Conservation (phyloP, 2,888 invertebrate species). For the Nomada ruficornis region DNA sequence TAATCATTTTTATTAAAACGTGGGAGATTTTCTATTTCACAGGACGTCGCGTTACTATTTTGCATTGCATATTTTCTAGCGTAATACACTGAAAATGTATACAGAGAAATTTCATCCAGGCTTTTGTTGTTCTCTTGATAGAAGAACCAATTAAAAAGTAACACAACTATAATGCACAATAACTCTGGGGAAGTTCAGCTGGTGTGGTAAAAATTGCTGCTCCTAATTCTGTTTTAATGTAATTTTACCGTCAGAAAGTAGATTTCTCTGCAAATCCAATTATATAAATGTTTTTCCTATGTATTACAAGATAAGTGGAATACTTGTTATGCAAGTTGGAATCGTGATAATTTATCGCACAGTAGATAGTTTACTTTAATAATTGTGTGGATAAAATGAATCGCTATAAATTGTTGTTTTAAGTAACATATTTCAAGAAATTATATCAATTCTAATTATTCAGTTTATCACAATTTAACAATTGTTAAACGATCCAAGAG, state of each 20-base stretch:
- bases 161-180: background rate
- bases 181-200: background rate
- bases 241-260: slow-evolving; percentile 2
- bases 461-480: too few species aligned
- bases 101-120: background rate
- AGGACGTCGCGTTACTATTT: too few species aligned
- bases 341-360: background rate
- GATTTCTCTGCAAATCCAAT: background rate
- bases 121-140: background rate
- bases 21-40: too few species aligned
- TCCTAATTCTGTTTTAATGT: background rate
- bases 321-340: background rate
- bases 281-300: background rate
- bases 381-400: background rate
- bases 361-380: background rate
- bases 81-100: background rate
- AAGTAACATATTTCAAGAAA: background rate
- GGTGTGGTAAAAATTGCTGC: background rate
- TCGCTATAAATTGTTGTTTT: background rate
- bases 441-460: too few species aligned
- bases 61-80: background rate
- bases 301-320: slow-evolving; percentile 3
- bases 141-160: background rate
- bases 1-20: too few species aligned
- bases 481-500: too few species aligned